Evolutionary conservation across 2,113 vertebrate genomes (phyloP).

Genomic region (Vireo altiloquus): DNA sequence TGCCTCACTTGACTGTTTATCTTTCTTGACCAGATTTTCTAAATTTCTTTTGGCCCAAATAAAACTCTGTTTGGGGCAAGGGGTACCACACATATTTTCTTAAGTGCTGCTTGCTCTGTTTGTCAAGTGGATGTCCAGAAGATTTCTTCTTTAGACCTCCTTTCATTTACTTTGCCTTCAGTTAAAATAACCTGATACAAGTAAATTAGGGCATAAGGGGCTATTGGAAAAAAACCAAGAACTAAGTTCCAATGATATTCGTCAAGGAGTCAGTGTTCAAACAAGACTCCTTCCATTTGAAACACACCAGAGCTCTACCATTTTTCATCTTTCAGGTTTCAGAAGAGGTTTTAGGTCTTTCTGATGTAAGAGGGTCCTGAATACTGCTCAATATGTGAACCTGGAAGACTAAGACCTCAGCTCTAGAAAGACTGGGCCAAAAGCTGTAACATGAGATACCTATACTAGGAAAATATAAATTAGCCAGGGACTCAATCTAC

Average conservation of each 20-base stretch:
- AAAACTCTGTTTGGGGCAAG: background rate
- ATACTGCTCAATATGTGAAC: background rate
- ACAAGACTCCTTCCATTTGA: background rate
- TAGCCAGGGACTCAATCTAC: background rate
- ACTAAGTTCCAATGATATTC: background rate
- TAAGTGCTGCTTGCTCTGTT: background rate
- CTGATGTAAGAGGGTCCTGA: background rate
- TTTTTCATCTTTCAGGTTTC: background rate
- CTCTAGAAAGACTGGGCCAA: background rate
- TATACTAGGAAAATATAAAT: background rate
- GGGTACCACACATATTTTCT: background rate
- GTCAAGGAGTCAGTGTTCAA: background rate
- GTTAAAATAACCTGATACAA: background rate
- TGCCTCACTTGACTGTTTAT: background rate
- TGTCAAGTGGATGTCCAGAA: background rate
- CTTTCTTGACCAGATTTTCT: background rate
- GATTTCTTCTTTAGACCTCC: background rate
- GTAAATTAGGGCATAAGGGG: background rate
- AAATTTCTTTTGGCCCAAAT: background rate
- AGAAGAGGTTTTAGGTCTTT: background rate
- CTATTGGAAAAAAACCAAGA: background rate
- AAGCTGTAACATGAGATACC: background rate
- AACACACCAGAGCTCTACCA: background rate
- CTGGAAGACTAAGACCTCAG: background rate
- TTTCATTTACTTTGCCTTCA: background rate